These are phyloP conservation scores for Panulirus ornatus DNA, from an alignment of 1,140 invertebrate genomes.

Conservation along the genomic window DNA sequence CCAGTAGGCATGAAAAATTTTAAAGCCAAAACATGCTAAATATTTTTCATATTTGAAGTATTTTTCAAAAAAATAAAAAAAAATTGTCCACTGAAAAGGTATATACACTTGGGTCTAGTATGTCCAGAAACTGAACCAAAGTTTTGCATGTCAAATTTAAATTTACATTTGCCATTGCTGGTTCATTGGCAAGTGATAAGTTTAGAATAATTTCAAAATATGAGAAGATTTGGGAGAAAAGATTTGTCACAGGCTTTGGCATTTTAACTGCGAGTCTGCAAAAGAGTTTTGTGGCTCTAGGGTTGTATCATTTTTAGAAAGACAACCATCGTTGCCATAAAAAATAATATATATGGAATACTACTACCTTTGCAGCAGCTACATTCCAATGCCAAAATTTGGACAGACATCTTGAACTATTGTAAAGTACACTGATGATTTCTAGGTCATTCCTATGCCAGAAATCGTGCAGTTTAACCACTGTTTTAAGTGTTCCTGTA, in stretches of 20 bases:
- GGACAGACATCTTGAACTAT: neutral
- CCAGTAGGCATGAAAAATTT: too few relatives aligned
- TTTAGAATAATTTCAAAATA: neutral
- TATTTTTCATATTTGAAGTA: neutral
- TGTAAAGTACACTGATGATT: neutral
- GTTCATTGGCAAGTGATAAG: neutral
- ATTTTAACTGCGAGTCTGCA: too few relatives aligned
- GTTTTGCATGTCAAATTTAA: neutral
- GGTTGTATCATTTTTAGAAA: neutral
- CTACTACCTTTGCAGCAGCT: neutral
- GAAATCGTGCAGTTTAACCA: constrained; percentile 7
- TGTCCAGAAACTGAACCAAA: neutral
- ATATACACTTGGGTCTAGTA: neutral
- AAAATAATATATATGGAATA: too few relatives aligned
- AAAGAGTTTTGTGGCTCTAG: neutral
- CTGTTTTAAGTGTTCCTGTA: constrained; percentile 25
- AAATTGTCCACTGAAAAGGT: neutral
- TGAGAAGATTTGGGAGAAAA: neutral
- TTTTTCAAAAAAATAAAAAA: neutral
- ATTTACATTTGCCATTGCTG: neutral
- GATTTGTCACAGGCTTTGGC: too few relatives aligned
- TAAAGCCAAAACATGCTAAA: too few relatives aligned
- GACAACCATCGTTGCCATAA: too few relatives aligned
- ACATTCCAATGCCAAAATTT: neutral
- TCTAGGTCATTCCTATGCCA: constrained; percentile 14